These are phyloP conservation scores for Pteronura brasiliensis DNA, from an alignment of 2,113 vertebrate species.

Conservation along the genomic window DNA sequence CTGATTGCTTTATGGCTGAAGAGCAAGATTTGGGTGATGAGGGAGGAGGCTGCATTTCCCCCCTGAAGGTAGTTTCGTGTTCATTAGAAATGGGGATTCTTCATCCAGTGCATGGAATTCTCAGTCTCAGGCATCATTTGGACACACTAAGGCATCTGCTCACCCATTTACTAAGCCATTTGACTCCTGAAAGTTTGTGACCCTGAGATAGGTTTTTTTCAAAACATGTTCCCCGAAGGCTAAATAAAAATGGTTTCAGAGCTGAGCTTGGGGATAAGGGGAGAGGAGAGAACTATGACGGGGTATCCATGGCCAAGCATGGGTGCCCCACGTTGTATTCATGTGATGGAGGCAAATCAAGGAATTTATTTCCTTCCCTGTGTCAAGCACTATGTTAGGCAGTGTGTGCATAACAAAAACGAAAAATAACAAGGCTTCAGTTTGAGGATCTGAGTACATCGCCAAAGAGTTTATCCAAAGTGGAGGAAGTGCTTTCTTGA, in stretches of 20 bases:
- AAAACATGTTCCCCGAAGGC: neutral
- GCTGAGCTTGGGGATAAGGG: too few species aligned
- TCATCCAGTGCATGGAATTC: neutral
- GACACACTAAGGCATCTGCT: constrained; percentile 32
- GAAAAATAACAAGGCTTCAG: neutral
- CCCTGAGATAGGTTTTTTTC: neutral
- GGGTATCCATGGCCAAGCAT: neutral
- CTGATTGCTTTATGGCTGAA: neutral
- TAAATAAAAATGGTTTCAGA: neutral
- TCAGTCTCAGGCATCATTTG: constrained; percentile 37
- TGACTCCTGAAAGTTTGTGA: neutral
- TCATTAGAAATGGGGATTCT: constrained; percentile 42
- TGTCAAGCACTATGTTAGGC: too few species aligned
- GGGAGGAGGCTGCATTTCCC: constrained; percentile 10
- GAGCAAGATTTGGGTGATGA: neutral
- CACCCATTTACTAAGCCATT: constrained; percentile 19
- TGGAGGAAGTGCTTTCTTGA: neutral
- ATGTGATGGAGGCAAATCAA: neutral
- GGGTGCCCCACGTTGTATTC: fast-evolving
- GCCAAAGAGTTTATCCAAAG: neutral
- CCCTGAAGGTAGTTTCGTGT: neutral
- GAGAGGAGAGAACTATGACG: neutral
- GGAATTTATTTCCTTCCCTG: neutral
- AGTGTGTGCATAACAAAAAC: neutral
- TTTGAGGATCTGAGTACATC: neutral